Base-by-base conservation (phyloP, 2,113 vertebrate genomes). In the Saccopteryx bilineata region DNA sequence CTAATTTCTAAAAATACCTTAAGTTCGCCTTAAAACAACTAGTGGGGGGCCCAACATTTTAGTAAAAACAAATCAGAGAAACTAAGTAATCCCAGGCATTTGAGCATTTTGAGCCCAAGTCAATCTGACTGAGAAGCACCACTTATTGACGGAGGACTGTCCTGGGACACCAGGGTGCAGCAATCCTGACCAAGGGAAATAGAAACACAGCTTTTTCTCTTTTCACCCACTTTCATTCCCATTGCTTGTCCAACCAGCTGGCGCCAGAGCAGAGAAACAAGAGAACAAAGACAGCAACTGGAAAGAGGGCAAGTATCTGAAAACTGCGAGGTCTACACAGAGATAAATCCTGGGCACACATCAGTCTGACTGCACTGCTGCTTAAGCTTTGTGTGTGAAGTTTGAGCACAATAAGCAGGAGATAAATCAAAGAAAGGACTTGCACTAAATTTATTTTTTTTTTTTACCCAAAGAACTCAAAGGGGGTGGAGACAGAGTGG, bases 11-110 rank as follows among this genome's bases (percentile, higher is more conserved):
- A 94, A 98, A 97, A 93, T 95, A 91, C 81, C 96, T 91, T 52
- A 6, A 68, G 80, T 96, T 98, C 94, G 75, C 86, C 90, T 94
- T 97, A 87, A 97, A 97, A 98, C 82, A 97, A 83, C 82, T 71
- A 89, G 33, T 50, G 50, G 84, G 50, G 84, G 28, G 12, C 75
- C 86, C 82, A 97, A 92, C 54, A 86, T 86, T 95, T 92, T 79
- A 69, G 39, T 56, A 72, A 96, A 96, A 96, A 91, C 90, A 96
- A 94, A 96, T 96, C 68, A 85, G 17, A 96, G 91, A 92, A 94
- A 74, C 33, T 81, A 81, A 89, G 76, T 79, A 83, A 95, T 95
- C 68, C 61, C 78, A 96, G 81, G 58, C 54, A 2, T 82, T 26
- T 80, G 33, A 87, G 66, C 28, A 28, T 60, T 86, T 89, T 0